Percentiles rank a stretch among this genome's conserved stretches.
These are phyloP conservation scores for Eupeodes latifasciatus DNA, from an alignment of 2,888 invertebrate species.

Conservation along the genomic window DNA sequence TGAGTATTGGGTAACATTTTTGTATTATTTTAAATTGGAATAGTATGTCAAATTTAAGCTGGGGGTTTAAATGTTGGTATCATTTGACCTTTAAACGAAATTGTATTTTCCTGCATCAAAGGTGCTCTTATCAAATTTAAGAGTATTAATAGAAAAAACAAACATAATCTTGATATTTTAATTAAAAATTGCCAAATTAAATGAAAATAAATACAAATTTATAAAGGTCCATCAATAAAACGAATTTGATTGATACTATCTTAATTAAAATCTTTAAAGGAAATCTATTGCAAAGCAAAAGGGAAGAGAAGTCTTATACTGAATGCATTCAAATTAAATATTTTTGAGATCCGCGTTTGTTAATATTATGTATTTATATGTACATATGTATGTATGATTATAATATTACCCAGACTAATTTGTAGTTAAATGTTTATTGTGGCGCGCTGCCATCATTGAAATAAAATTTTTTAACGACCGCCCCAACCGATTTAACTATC, in stretches of 20 bases:
- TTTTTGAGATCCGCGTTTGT: conserved; percentile 45
- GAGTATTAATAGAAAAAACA: too few species aligned
- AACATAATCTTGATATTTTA: neutral
- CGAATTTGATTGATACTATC: neutral
- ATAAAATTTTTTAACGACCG: conserved; percentile 44
- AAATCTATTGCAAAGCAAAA: neutral
- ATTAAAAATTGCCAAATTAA: too few species aligned
- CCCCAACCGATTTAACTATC: neutral
- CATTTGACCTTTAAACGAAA: neutral
- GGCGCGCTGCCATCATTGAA: conserved; percentile 1
- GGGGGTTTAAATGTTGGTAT: neutral
- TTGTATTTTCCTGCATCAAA: neutral
- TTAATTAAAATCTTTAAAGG: conserved; percentile 1
- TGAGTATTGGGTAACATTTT: too few species aligned
- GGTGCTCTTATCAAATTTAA: neutral
- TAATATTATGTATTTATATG: conserved; percentile 16
- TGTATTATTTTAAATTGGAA: neutral
- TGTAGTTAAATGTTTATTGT: conserved; percentile 16
- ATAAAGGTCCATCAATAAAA: neutral
- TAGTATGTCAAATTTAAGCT: neutral
- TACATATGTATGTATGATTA: too few species aligned
- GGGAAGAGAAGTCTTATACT: neutral
- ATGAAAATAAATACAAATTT: too few species aligned
- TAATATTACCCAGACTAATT: neutral
- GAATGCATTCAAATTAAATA: conserved; percentile 20